Base-by-base conservation (phyloP, 2,113 vertebrate genomes). In the Ibidorhyncha struthersii region DNA sequence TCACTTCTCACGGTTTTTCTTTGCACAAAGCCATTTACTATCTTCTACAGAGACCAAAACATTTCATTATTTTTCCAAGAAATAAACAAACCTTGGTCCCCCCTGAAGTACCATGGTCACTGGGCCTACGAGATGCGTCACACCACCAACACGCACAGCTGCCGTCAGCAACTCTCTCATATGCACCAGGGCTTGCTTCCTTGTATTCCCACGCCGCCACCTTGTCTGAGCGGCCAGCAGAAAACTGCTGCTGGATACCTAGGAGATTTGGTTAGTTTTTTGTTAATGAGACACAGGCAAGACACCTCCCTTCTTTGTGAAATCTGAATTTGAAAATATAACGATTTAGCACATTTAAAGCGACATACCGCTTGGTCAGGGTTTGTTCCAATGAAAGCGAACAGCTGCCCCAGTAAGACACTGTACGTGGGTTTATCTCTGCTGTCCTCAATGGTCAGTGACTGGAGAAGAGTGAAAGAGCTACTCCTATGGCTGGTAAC, bases 91-190 rank as follows among this genome's bases (percentile, higher is more conserved):
- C 99, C 99, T 99, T 50, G 99, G 99, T 43, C 99, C 99, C 38
- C 99, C 99, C 95, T 99, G 99, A 18, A 99, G 98, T 22, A 99
- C 99, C 99, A 99, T 99, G 3, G 99, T 99, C 55, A 99, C 99
- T 0, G 99, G 99, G 14, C 99, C 99, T 52, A 99, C 99, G 11
- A 99, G 98, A 95, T 99, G 99, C 0, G 99, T 99, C 84, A 99
- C 99, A 1, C 99, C 99, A 3, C 99, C 99, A 3, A 99, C 99
- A 2, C 99, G 98, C 41, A 99, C 99, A 0, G 99, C 99, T 1
- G 99, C 99, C 0, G 99, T 99, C 87, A 99, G 98, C 94, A 99
- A 62, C 92, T 99, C 99, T 69, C 99, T 98, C 99, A 99, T 99
- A 80, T 99, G 99, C 86, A 99, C 99, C 70, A 99, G 97, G 0